These are phyloP conservation scores for Myrmophylax atrothorax DNA, from an alignment of 2,113 vertebrate species.

Conservation along the genomic window DNA sequence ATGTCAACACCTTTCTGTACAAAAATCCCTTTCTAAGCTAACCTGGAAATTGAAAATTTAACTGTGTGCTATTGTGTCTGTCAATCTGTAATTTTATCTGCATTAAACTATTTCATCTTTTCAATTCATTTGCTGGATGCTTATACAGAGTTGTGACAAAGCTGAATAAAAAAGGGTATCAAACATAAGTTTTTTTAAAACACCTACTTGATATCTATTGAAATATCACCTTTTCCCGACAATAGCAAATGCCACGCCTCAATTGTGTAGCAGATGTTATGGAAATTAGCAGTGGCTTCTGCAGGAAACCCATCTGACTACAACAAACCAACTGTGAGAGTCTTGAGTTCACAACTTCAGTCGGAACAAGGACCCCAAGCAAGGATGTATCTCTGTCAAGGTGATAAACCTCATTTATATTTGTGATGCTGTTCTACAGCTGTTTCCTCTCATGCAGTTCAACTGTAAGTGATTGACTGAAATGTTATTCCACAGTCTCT, in stretches of 20 bases:
- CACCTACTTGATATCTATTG: slow-evolving; percentile 59
- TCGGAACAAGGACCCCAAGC: not conserved
- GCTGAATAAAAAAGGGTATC: not conserved
- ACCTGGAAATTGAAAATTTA: not conserved
- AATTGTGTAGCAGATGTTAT: slow-evolving; percentile 51
- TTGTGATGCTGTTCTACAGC: not conserved
- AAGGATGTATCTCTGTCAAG: not conserved
- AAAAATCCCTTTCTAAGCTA: not conserved
- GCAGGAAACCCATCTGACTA: not conserved
- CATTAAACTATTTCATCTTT: not conserved
- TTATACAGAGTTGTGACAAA: not conserved
- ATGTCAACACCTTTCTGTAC: not conserved
- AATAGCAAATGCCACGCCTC: slow-evolving; percentile 29
- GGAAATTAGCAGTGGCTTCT: slow-evolving; percentile 51
- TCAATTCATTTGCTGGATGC: not conserved
- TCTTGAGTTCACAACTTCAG: not conserved
- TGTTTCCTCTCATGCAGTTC: not conserved
- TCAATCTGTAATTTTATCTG: not conserved
- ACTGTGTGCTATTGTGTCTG: not conserved
- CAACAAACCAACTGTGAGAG: not conserved
- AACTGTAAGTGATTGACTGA: not conserved
- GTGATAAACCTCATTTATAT: not conserved
- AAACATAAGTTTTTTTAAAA: not conserved
- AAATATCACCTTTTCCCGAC: slow-evolving; percentile 28
- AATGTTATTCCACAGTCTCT: not conserved